Evolutionary conservation across 2,888 invertebrate genomes (phyloP), one percentile per base, ranked within the genome.

Genomic region (Aelia acuminata): DNA sequence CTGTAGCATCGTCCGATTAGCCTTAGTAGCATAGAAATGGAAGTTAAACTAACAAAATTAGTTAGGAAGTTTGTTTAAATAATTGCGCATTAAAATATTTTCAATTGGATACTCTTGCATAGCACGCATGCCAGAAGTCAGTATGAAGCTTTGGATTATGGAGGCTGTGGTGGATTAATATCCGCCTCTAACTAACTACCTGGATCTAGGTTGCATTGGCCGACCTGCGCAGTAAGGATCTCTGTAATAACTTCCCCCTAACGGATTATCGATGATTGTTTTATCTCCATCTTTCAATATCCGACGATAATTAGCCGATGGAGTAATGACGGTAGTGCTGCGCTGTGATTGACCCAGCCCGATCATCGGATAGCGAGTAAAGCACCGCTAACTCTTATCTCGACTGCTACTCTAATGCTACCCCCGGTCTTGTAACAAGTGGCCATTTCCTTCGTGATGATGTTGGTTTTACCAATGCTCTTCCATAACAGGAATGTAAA

Each of bases 261-360:
- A 0, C 2, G n/a, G 53, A 53, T 53, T 53, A 53, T 53, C 22
- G 53, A 53, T 57, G 26, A 57, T 57, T 26, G 57, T 57, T 57
- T 57, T 57, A 57, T 57, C 57, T 57, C 26, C 4, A 57, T 57
- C 57, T 57, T 57, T 57, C 57, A 57, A 57, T 57, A 57, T 26
- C 57, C 26, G 26, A 57, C 26, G 26, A 26, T 57, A 57, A 57
- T 57, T 57, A 57, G 3, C 26, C 26, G 57, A 57, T 57, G 26
- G 26, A 57, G 15, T 57, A 26, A 57, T 57, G 57, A 15, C 57
- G 57, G 57, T 15, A 15, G n/a, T 3, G 26, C n/a, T 57, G 26
- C 57, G 26, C 26, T 15, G 13, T 57, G 57, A 57, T 57, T 57
- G 26, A 26, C 3, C n/a, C 2, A 53, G 53, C 53, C 53, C 20